phyloP scores from a whole-genome alignment of 2,888 invertebrate species.

The Hydroisotoma schaefferi region DNA sequence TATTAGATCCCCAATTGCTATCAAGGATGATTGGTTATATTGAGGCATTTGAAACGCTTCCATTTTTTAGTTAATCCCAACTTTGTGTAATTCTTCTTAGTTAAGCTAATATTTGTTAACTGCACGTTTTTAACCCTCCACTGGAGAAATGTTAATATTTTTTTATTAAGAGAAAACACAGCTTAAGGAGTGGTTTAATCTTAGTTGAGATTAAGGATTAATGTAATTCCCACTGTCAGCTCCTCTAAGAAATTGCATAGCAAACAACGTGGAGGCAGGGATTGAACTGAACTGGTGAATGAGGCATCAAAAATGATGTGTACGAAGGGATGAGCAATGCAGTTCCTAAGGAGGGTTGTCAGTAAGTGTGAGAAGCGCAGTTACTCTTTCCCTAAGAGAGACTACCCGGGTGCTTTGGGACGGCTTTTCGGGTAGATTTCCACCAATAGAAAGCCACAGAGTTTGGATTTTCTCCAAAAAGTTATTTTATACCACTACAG shows the following conservation, averaged over 20 bases:
- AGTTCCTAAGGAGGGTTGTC: conserved; percentile 8
- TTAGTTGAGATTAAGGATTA: too few relatives aligned
- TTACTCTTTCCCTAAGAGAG: conserved; percentile 19
- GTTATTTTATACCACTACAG: too few relatives aligned
- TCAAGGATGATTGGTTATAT: conserved; percentile 40
- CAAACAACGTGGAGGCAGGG: too few relatives aligned
- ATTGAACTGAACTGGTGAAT: too few relatives aligned
- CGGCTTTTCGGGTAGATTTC: conserved; percentile 41
- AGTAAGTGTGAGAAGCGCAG: conserved; percentile 19
- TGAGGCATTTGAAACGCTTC: conserved; percentile 43
- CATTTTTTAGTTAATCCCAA: conserved; percentile 33
- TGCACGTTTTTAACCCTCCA: too few relatives aligned
- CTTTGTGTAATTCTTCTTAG: too few relatives aligned
- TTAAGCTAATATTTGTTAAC: too few relatives aligned
- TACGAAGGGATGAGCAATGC: conserved; percentile 5
- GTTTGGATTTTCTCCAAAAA: neutral
- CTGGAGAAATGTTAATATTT: too few relatives aligned
- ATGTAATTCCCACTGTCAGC: too few relatives aligned
- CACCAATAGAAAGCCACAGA: conserved; percentile 41
- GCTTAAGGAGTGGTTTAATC: too few relatives aligned
- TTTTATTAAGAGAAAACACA: too few relatives aligned
- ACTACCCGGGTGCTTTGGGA: conserved; percentile 38
- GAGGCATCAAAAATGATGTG: neutral
- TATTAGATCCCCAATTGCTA: conserved; percentile 47
- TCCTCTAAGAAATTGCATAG: too few relatives aligned